Evolutionary conservation across 2,888 invertebrate species (phyloP).

Genomic region (Eristalis tenax): DNA sequence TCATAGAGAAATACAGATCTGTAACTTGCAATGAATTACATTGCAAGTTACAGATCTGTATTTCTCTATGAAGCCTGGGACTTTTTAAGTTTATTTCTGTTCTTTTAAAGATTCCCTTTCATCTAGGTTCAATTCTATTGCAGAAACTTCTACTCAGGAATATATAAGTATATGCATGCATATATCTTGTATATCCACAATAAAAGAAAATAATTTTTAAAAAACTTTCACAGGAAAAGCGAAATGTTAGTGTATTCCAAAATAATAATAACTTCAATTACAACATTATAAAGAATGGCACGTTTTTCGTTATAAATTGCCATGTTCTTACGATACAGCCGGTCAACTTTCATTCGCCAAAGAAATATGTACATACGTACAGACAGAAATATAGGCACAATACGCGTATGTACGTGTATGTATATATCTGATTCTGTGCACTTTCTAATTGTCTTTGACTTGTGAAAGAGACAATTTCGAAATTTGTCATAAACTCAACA

Average conservation of each 20-base stretch:
- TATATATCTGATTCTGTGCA: constrained; percentile 19
- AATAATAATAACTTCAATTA: neutral
- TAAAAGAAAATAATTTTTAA: constrained; percentile 18
- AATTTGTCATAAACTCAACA: constrained; percentile 52
- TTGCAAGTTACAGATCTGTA: too few relatives aligned
- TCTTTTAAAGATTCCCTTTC: neutral
- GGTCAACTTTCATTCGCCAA: constrained; percentile 32
- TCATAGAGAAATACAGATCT: too few relatives aligned
- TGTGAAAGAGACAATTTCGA: constrained; percentile 49
- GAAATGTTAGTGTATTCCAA: neutral
- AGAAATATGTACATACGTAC: neutral
- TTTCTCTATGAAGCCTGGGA: neutral
- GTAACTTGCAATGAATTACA: too few relatives aligned
- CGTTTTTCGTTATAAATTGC: neutral
- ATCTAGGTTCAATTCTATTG: neutral
- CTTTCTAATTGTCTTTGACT: constrained; percentile 51
- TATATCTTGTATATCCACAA: neutral
- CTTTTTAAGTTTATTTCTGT: neutral
- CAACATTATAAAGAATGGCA: neutral
- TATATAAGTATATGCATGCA: neutral
- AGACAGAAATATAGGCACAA: neutral
- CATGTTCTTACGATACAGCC: constrained; percentile 26
- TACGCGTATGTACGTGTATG: neutral
- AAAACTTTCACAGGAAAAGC: constrained; percentile 62
- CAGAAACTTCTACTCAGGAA: neutral